Conservation (phyloP, 2,113 vertebrate species). For the Colaptes auratus region DNA sequence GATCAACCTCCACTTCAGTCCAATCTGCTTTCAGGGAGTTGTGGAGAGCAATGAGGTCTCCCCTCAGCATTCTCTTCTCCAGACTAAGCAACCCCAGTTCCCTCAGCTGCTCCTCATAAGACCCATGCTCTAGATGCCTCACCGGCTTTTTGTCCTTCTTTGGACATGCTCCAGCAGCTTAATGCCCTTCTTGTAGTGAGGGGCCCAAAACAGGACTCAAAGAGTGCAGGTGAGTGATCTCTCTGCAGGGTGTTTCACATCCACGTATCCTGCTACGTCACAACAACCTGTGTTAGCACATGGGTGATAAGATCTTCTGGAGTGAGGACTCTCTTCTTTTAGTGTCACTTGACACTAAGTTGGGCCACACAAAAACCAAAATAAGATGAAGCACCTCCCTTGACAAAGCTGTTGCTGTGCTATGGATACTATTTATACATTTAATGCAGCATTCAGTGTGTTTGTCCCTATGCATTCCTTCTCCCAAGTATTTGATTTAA, state of each 20-base stretch:
- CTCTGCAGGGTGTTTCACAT: background rate
- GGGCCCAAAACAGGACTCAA: too few relatives aligned
- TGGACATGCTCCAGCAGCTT: background rate
- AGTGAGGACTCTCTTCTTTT: background rate
- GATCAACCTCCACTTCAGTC: too few relatives aligned
- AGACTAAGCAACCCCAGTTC: too few relatives aligned
- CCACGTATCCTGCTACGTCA: background rate
- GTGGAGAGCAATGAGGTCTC: too few relatives aligned
- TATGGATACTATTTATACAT: background rate
- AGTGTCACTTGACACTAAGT: background rate
- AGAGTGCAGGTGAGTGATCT: background rate
- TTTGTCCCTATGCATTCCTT: background rate
- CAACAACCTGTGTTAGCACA: background rate
- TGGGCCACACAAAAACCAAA: background rate
- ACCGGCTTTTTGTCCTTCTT: too few relatives aligned
- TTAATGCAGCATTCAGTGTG: rapidly evolving
- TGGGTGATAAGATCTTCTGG: background rate
- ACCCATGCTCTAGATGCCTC: too few relatives aligned
- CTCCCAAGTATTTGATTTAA: background rate
- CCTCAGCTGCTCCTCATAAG: too few relatives aligned
- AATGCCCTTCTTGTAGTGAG: too few relatives aligned
- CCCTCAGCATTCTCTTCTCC: too few relatives aligned
- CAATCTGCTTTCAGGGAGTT: too few relatives aligned
- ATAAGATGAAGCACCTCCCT: background rate
- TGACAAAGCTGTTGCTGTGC: background rate